Conservation (phyloP, 2,888 invertebrate species). For the Sinelater perroti region DNA sequence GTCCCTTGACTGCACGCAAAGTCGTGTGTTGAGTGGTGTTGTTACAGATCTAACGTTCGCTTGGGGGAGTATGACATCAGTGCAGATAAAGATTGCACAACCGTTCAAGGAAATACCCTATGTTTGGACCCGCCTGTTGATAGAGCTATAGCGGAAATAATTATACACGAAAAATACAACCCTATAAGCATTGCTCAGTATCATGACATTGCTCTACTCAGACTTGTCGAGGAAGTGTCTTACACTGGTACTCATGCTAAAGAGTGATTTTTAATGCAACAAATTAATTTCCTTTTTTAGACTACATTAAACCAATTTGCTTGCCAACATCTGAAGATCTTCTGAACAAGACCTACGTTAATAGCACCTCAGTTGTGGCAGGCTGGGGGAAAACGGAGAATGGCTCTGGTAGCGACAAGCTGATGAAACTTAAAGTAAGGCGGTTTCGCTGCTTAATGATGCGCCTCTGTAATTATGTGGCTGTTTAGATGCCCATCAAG, state of each 20-base stretch:
- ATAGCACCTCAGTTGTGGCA: constrained; percentile 63
- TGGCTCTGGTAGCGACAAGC: neutral
- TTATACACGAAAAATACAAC: constrained; percentile 72
- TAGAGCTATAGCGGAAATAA: constrained; percentile 68
- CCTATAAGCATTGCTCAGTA: constrained; percentile 67
- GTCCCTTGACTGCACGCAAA: too few species aligned
- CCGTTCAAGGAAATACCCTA: constrained; percentile 41
- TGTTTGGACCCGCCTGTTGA: constrained; percentile 71
- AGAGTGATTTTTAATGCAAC: constrained; percentile 62
- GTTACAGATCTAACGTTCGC: constrained; percentile 66
- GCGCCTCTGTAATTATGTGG: too few species aligned
- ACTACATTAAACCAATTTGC: constrained; percentile 69
- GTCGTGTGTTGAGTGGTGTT: too few species aligned
- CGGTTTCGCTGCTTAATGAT: too few species aligned
- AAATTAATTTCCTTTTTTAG: constrained; percentile 53
- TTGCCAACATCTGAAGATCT: constrained; percentile 66
- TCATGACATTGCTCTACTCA: constrained; percentile 77
- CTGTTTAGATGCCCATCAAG: constrained; percentile 62
- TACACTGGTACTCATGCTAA: constrained; percentile 62
- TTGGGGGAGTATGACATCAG: constrained; percentile 71
- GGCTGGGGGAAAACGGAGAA: constrained; percentile 80
- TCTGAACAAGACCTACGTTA: constrained; percentile 44
- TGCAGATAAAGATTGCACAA: constrained; percentile 69
- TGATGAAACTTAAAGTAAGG: neutral
- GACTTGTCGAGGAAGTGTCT: constrained; percentile 65